A percentile compares a stretch with the other conserved stretches of the same genome.
Evolutionary conservation across 2,797 vertebrate species (phyloP).

Genomic region (Pachyuromys duprasi): DNA sequence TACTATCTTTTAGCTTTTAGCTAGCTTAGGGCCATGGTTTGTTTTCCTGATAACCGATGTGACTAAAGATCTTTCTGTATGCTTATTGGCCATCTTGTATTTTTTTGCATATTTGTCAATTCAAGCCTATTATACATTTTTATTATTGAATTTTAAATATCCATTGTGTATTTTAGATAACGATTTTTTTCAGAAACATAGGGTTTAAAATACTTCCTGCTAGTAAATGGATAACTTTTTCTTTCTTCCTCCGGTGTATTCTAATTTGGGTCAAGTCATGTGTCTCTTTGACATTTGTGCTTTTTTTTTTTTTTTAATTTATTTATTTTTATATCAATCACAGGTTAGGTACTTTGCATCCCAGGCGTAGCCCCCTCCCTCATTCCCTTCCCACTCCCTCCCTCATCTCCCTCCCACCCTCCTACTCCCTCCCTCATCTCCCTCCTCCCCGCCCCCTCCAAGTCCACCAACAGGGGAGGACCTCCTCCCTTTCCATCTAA

Average conservation of each 20-base stretch:
- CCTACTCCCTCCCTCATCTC: too few species aligned
- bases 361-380: too few species aligned
- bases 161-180: background rate
- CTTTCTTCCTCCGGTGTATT: background rate
- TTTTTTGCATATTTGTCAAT: background rate
- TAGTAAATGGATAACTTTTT: background rate
- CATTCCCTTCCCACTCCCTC: too few species aligned
- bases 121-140: background rate
- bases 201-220: background rate
- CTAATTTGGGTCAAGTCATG: background rate
- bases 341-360: too few species aligned
- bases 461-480: too few species aligned
- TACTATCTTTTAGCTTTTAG: background rate
- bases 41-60: background rate
- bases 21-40: background rate
- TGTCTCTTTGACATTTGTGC: background rate
- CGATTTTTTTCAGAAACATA: background rate
- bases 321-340: too few species aligned
- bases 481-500: too few species aligned
- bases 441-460: too few species aligned
- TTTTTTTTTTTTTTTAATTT: too few species aligned
- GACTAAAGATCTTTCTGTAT: background rate
- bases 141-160: background rate
- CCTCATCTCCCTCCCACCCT: too few species aligned
- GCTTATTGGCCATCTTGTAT: background rate